Evolutionary conservation across 2,888 invertebrate genomes (phyloP), one percentile per base, ranked within the genome.

Genomic region (Phorcus lineatus): DNA sequence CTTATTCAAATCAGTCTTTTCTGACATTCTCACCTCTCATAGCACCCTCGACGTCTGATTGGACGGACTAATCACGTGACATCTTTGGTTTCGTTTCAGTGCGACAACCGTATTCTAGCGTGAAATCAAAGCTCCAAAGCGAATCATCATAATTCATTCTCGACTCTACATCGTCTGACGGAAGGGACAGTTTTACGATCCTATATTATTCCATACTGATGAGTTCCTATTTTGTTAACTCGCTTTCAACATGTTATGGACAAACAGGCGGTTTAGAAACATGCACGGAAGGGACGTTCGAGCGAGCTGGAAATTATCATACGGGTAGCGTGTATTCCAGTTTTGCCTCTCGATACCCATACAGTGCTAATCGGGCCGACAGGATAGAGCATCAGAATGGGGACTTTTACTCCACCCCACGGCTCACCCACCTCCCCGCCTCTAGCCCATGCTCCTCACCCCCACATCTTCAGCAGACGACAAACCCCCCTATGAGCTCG

Each of bases 191-290:
- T 84, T 88, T 90, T 88, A 88, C 88, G 88, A 87, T 84, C 84
- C 82, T 82, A 85, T 79, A 83, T 82, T 80, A 83, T 80, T 54
- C 67, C 52, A 55, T 57, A 78, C 88, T 84, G 83, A 91, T 91
- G 91, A 91, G 91, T 85, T 91, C 91, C 76, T 91, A 91, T 86
- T 91, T 91, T 85, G 91, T 91, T 78, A 91, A 90, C 86, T 89
- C 90, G 67, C 86, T 91, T 77, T 89, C 91, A 74, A 88, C 90
- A 80, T 91, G 90, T 85, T 91, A 91, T 81, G 90, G 90, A 52
- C 90, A 90, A 78, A 89, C 88, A 31, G 86, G 88, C 36, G 88
- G 88, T 13, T 85, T 88, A 80, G 90, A 90, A 81, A 89, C 88
- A 80, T 90, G 90, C 84, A 81, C 88, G 28, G 90, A 90, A 52